Percentiles rank a stretch among this genome's conserved stretches.
These are phyloP conservation scores for Trimorus sp. DNA, from an alignment of 2,888 invertebrate genomes.

Conservation along the genomic window DNA sequence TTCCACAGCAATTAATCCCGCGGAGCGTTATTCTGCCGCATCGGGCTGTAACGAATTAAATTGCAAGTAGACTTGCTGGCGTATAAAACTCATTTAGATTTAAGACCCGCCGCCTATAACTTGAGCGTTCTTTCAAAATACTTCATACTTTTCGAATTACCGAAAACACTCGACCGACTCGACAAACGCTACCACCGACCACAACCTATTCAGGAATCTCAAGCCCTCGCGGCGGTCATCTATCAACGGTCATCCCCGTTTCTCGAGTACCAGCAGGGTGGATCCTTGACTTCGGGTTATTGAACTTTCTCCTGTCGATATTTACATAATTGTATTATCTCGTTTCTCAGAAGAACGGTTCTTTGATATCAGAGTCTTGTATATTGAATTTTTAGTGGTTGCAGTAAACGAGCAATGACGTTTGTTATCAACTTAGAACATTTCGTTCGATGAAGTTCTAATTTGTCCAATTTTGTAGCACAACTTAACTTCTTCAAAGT, in stretches of 20 bases:
- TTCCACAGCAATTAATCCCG: constrained; percentile 50
- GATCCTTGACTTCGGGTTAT: constrained; percentile 33
- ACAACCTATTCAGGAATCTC: constrained; percentile 15
- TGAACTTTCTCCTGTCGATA: constrained; percentile 35
- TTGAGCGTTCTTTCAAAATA: constrained; percentile 32
- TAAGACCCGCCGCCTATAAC: constrained; percentile 42
- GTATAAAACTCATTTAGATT: constrained; percentile 47
- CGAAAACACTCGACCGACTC: background rate
- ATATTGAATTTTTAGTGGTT: too few species aligned
- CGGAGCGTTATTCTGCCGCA: constrained; percentile 46
- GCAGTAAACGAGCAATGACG: constrained; percentile 61
- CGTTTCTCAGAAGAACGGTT: constrained; percentile 5
- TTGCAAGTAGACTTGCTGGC: constrained; percentile 36
- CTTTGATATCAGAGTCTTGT: too few species aligned
- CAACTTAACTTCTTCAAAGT: constrained; percentile 10
- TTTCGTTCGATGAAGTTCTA: constrained; percentile 49
- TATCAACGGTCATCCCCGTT: constrained; percentile 33
- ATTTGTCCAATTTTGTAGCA: constrained; percentile 1
- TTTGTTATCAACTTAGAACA: constrained; percentile 66
- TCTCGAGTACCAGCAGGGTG: constrained; percentile 19
- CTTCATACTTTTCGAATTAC: constrained; percentile 40
- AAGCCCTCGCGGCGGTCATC: constrained; percentile 28
- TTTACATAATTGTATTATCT: constrained; percentile 37
- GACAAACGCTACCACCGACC: constrained; percentile 16
- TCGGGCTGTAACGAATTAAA: constrained; percentile 57